Evolutionary conservation across 1,140 invertebrate species (phyloP).

Genomic region (Tetramorium parvispinum): DNA sequence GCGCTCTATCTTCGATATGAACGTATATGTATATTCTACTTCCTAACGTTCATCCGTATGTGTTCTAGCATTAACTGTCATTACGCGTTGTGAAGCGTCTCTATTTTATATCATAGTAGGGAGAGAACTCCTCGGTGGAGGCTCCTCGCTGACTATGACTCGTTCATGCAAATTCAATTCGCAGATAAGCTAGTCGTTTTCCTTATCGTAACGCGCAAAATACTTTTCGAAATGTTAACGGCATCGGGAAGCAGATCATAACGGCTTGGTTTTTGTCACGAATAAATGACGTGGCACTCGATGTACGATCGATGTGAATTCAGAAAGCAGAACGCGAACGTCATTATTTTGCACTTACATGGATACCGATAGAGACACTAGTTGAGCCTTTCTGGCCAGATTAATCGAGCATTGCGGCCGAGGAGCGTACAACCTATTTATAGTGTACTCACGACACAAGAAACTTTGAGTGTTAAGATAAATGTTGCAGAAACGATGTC

Average conservation of each 20-base stretch:
- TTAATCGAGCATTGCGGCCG: not conserved
- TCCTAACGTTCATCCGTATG: slow-evolving; percentile 26
- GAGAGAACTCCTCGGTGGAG: slow-evolving; percentile 15
- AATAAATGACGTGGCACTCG: slow-evolving; percentile 3
- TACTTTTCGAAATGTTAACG: not conserved
- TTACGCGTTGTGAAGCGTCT: slow-evolving; percentile 9
- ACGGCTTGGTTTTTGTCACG: slow-evolving; percentile 5
- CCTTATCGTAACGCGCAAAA: slow-evolving; percentile 19
- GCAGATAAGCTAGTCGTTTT: slow-evolving; percentile 21
- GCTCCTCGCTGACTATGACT: slow-evolving; percentile 15
- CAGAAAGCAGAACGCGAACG: not conserved
- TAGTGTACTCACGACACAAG: not conserved
- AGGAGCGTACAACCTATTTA: slow-evolving; percentile 13
- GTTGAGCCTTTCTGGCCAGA: not conserved
- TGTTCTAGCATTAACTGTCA: slow-evolving; percentile 39
- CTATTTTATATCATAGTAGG: slow-evolving; percentile 42
- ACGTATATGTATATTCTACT: not conserved
- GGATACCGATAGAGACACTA: slow-evolving; percentile 11
- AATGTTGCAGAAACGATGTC: slow-evolving; percentile 34
- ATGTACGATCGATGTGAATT: not conserved
- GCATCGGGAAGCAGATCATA: not conserved
- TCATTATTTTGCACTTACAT: slow-evolving; percentile 42
- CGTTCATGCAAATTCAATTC: slow-evolving; percentile 28
- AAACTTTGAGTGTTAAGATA: slow-evolving; percentile 30
- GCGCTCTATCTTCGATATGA: not conserved